Conservation (phyloP, 2,113 vertebrate species). For the Pygoscelis adeliae region DNA sequence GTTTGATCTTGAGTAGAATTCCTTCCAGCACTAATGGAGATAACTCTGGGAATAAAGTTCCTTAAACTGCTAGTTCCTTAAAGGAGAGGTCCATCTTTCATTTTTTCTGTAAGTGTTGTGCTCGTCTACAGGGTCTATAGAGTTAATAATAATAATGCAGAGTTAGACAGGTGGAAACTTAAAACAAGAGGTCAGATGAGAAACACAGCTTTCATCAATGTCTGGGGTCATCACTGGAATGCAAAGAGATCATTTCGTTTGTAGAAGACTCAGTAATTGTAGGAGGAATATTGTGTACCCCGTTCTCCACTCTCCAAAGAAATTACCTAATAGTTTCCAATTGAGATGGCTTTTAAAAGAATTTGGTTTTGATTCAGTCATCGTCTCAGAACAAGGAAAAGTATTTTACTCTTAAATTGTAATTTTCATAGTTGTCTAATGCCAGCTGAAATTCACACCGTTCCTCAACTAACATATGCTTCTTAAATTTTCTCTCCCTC, state of each 20-base stretch:
- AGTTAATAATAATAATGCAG: not conserved
- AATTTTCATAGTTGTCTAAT: not conserved
- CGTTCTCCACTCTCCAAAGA: not conserved
- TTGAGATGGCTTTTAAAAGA: slow-evolving; percentile 12
- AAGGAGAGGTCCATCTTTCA: not conserved
- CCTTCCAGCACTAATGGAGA: not conserved
- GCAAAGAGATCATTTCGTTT: not conserved
- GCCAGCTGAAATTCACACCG: not conserved
- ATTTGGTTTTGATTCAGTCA: not conserved
- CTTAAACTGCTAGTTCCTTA: not conserved
- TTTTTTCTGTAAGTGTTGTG: not conserved
- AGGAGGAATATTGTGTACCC: not conserved
- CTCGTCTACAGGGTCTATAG: not conserved
- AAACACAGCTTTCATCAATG: slow-evolving; percentile 2
- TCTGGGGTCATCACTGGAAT: slow-evolving; percentile 1
- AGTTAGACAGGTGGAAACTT: slow-evolving; percentile 5
- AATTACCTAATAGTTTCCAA: slow-evolving; percentile 51
- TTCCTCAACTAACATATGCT: not conserved
- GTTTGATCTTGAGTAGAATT: not conserved
- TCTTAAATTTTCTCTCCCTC: not conserved
- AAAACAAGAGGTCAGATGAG: slow-evolving; percentile 6
- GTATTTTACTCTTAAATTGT: not conserved
- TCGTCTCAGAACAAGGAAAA: slow-evolving; percentile 4
- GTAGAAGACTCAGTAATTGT: not conserved
- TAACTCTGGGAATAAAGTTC: not conserved